Evolutionary conservation across 2,797 vertebrate species (phyloP).

Genomic region (Sardinella longiceps): DNA sequence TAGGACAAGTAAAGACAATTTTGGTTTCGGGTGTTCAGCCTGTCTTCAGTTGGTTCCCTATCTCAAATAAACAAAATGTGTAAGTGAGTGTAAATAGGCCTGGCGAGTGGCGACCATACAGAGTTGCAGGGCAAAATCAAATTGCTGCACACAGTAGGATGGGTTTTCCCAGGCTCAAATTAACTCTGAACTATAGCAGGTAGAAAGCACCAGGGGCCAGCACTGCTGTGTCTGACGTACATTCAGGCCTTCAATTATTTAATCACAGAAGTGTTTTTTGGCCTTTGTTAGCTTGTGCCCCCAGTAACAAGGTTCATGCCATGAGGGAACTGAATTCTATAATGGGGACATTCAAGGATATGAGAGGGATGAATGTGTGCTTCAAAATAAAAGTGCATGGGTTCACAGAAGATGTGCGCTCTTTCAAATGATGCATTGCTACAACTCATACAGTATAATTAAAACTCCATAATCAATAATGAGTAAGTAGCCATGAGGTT

Average conservation of each 20-base stretch:
- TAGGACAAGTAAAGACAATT: too few relatives aligned
- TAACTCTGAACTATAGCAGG: not conserved
- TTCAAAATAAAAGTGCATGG: not conserved
- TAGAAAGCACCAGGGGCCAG: not conserved
- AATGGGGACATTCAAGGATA: not conserved
- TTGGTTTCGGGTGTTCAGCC: too few relatives aligned
- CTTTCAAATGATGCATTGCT: not conserved
- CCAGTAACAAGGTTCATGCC: slow-evolving; percentile 12
- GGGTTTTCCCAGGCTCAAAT: too few relatives aligned
- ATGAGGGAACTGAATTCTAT: not conserved
- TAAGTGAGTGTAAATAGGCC: too few relatives aligned
- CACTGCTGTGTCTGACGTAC: not conserved
- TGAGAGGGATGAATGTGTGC: not conserved
- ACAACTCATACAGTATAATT: not conserved
- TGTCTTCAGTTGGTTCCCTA: too few relatives aligned
- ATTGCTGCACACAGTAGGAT: too few relatives aligned
- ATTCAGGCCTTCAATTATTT: not conserved
- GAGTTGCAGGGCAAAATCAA: too few relatives aligned
- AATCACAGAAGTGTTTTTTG: not conserved
- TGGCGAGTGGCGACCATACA: too few relatives aligned
- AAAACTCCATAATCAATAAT: not conserved
- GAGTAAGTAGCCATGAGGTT: too few relatives aligned
- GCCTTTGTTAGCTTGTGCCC: not conserved
- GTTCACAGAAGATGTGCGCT: not conserved
- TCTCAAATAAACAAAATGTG: too few relatives aligned